phyloP scores from a whole-genome alignment of 2,888 invertebrate species.

The Protodeltote pygarga region DNA sequence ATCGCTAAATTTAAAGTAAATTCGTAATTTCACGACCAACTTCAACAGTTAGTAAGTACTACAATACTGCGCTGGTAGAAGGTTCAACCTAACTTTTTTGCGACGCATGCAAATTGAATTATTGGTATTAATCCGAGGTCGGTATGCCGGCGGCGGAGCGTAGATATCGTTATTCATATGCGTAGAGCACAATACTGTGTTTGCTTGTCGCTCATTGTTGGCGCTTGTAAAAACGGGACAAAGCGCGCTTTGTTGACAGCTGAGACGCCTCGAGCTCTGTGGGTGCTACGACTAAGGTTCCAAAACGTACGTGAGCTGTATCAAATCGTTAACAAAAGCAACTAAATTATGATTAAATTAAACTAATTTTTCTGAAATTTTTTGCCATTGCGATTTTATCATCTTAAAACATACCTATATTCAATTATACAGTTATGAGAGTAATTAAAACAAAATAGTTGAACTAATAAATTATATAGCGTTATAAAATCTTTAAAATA shows the following conservation, averaged over 20 bases:
- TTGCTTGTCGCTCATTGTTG: conserved; percentile 82
- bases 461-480: too few relatives aligned
- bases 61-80: conserved; percentile 5
- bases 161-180: conserved; percentile 80
- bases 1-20: conserved; percentile 45
- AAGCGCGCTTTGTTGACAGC: conserved; percentile 74
- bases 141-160: conserved; percentile 69
- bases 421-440: too few relatives aligned
- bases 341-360: neutral
- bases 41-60: conserved; percentile 4
- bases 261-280: conserved; percentile 57
- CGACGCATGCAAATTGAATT: conserved; percentile 76
- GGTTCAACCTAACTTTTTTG: conserved; percentile 51
- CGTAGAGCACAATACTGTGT: conserved; percentile 74
- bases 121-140: conserved; percentile 70
- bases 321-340: neutral
- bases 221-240: conserved; percentile 71
- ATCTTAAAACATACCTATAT: neutral
- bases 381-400: neutral
- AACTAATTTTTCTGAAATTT: neutral
- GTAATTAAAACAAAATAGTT: too few relatives aligned
- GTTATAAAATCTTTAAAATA: too few relatives aligned
- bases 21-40: conserved; percentile 49
- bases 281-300: conserved; percentile 16
- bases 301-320: neutral